A percentile compares a stretch with the other conserved stretches of the same genome.
Evolutionary conservation across 2,888 invertebrate genomes (phyloP).

Genomic region (Eumacrocentrus americanus): DNA sequence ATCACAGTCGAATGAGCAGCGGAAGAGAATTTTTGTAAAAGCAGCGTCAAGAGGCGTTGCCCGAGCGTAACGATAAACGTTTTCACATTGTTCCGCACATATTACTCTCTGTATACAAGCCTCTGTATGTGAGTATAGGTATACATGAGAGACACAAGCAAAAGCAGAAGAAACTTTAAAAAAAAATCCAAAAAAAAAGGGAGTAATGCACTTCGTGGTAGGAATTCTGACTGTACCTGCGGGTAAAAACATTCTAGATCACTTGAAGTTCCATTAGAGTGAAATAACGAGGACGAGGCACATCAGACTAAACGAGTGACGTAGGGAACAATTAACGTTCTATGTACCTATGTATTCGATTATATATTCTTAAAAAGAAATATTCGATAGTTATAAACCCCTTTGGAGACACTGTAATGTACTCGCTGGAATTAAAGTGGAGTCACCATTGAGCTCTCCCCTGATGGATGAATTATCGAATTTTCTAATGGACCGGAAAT

Average conservation of each 20-base stretch:
- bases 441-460: not conserved
- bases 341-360: too few relatives aligned
- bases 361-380: not conserved
- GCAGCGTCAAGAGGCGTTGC: conserved; percentile 17
- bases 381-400: too few relatives aligned
- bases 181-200: not conserved
- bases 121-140: not conserved
- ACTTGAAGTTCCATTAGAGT: too few relatives aligned
- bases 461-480: conserved; percentile 12
- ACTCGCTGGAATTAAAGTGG: conserved; percentile 3
- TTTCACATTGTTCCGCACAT: conserved; percentile 24
- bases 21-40: conserved; percentile 7
- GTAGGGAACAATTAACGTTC: too few relatives aligned
- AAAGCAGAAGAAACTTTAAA: not conserved
- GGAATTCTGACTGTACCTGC: conserved; percentile 20
- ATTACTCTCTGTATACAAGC: not conserved
- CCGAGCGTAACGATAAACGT: conserved; percentile 30
- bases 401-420: too few relatives aligned
- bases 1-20: conserved; percentile 12
- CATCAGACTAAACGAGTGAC: too few relatives aligned
- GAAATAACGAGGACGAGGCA: too few relatives aligned
- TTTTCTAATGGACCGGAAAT: conserved; percentile 16
- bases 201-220: conserved; percentile 12
- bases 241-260: conserved; percentile 6
- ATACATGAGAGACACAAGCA: not conserved